Percentiles rank a stretch among this genome's conserved stretches.
Conservation (phyloP, 2,113 vertebrate genomes). For the Bucco capensis region DNA sequence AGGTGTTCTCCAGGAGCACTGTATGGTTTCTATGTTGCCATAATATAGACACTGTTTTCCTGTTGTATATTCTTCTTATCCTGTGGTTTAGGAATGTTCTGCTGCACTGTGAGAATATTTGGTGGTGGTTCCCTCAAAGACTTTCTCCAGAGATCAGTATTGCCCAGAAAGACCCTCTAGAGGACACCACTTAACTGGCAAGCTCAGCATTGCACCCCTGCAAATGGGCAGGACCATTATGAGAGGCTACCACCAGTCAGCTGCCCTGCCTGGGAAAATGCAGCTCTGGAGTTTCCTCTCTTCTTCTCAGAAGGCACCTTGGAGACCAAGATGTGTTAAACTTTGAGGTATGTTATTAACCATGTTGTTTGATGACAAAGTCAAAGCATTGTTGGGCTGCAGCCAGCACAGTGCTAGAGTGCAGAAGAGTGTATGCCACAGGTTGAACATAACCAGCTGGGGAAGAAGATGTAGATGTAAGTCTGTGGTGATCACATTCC, state of each 20-base stretch:
- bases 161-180: neutral
- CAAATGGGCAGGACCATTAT: fast-evolving
- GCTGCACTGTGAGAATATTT: neutral
- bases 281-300: neutral
- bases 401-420: neutral
- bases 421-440: neutral
- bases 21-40: neutral
- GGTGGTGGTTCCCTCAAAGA: neutral
- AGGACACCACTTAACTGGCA: neutral
- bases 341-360: neutral
- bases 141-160: neutral
- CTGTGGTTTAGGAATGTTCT: neutral
- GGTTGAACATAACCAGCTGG: neutral
- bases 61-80: neutral
- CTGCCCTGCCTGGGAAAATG: neutral
- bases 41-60: neutral
- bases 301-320: neutral
- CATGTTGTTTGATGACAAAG: neutral
- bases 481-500: neutral
- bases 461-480: neutral
- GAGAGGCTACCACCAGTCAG: neutral
- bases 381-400: fast-evolving
- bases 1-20: neutral
- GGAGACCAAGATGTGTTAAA: neutral
- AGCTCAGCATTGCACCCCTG: neutral